Conservation (phyloP, 2,797 vertebrate genomes). For the Enteromius treurensis region DNA sequence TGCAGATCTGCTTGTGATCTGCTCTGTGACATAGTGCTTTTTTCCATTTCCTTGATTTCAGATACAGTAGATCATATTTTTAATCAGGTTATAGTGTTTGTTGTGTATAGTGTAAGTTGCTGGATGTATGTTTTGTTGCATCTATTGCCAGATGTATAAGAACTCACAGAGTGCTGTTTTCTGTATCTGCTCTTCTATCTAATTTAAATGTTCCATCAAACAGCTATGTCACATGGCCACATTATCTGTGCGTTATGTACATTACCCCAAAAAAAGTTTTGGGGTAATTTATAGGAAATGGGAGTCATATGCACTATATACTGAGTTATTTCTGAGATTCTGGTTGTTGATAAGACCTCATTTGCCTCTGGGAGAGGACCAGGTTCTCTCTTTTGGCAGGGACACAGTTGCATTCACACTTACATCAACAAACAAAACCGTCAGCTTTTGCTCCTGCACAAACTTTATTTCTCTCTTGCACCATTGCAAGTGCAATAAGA, state of each 20-base stretch:
- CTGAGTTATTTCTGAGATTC: not conserved
- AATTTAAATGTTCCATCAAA: not conserved
- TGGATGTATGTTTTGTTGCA: not conserved
- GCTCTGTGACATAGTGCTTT: too few relatives aligned
- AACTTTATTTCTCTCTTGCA: not conserved
- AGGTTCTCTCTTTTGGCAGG: not conserved
- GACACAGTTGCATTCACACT: slow-evolving; percentile 1
- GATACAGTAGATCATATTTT: too few relatives aligned
- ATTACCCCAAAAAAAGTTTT: not conserved
- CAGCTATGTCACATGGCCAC: not conserved
- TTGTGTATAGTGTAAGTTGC: too few relatives aligned
- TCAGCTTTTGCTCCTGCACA: not conserved
- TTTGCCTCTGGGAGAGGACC: not conserved
- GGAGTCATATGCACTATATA: not conserved
- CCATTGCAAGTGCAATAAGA: not conserved
- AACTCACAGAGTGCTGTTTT: not conserved
- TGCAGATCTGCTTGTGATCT: too few relatives aligned
- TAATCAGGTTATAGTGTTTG: too few relatives aligned
- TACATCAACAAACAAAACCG: not conserved
- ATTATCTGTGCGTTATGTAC: not conserved
- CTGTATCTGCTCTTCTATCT: not conserved
- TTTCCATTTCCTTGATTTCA: too few relatives aligned
- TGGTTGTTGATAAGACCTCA: not conserved
- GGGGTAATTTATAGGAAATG: not conserved
- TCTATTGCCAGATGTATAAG: not conserved